Evolutionary conservation across 64 coral and sea anemone species (phyloP).

Genomic region (Anthopleura sola): DNA sequence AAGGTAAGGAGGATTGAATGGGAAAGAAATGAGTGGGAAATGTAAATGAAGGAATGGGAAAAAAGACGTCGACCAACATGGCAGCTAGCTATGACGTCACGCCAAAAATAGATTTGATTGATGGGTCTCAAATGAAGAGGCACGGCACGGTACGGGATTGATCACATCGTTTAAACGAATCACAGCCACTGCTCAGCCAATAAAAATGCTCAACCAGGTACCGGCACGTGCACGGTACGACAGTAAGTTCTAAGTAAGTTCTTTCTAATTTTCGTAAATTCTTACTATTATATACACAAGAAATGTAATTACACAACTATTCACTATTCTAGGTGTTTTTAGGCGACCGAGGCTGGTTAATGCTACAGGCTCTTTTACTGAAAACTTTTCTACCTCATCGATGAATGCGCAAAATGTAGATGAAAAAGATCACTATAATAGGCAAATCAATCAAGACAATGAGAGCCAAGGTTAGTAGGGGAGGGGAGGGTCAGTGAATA

Average conservation of each 20-base stretch:
- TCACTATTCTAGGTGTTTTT: neutral
- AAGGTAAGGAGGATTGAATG: conserved; percentile 40
- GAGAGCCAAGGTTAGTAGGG: neutral
- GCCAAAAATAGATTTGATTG: no score
- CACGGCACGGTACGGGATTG: no score
- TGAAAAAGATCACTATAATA: neutral
- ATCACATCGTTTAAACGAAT: no score
- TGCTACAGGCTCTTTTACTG: neutral
- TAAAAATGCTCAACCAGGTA: no score
- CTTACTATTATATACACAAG: no score
- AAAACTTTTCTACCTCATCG: neutral
- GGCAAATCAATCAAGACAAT: neutral
- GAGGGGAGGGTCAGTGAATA: neutral
- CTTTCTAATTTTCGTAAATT: no score
- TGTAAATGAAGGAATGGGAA: neutral
- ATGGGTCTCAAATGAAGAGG: no score
- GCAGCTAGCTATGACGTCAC: neutral
- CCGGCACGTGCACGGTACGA: no score
- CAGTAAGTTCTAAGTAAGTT: no score
- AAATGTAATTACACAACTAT: no score
- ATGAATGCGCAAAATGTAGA: neutral
- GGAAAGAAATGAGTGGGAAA: neutral
- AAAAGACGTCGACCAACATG: neutral
- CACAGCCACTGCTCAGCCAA: no score
- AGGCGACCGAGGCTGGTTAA: neutral